phyloP scores from a whole-genome alignment of 2,888 invertebrate species.

The Dromius quadrimaculatus region DNA sequence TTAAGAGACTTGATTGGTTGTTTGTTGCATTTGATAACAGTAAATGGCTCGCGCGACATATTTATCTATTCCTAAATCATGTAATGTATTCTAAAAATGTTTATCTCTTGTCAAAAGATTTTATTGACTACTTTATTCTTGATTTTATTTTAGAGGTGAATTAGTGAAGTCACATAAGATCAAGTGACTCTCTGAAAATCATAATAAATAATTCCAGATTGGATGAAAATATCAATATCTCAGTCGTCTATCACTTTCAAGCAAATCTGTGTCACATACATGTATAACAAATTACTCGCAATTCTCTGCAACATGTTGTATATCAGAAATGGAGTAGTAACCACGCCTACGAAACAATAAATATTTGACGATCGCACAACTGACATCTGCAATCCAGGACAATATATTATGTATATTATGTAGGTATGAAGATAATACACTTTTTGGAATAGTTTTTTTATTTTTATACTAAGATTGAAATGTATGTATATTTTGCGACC shows the following conservation, averaged over 20 bases:
- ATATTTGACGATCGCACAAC: conserved; percentile 33
- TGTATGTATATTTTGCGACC: background rate
- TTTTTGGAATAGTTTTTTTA: background rate
- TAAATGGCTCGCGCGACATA: background rate
- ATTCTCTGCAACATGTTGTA: conserved; percentile 4
- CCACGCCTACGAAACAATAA: conserved; percentile 33
- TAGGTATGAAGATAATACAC: background rate
- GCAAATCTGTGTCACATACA: conserved; percentile 10
- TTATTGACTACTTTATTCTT: background rate
- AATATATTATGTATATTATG: background rate
- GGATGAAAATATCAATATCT: too few species aligned
- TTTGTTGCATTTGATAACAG: background rate
- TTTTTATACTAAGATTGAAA: background rate
- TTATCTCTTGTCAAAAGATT: background rate
- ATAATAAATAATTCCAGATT: too few species aligned
- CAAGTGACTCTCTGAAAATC: too few species aligned
- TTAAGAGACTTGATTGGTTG: background rate
- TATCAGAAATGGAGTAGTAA: conserved; percentile 31
- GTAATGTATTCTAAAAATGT: background rate
- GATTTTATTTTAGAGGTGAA: too few species aligned
- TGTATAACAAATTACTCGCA: conserved; percentile 21
- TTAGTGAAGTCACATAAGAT: too few species aligned
- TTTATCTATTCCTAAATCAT: background rate
- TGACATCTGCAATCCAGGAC: conserved; percentile 26
- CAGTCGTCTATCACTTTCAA: too few species aligned